Percentiles rank a stretch among this genome's conserved stretches.
phyloP scores from a whole-genome alignment of 1,140 invertebrate species.

The Goniozus legneri region DNA sequence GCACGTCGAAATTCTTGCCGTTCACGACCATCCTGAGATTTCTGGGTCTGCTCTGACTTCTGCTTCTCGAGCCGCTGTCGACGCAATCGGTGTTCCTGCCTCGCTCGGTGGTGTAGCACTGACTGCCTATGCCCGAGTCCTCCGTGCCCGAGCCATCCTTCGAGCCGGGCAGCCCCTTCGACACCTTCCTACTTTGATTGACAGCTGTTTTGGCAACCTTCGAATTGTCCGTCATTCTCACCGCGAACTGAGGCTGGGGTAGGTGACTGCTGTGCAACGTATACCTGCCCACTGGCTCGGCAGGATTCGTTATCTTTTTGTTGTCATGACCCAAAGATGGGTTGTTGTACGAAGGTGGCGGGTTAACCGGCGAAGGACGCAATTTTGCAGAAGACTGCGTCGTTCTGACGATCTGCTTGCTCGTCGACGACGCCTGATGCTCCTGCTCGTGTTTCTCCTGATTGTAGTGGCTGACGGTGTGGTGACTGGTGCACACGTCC shows the following conservation, averaged over 20 bases:
- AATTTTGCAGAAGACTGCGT: constrained; percentile 18
- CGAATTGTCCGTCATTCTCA: constrained; percentile 59
- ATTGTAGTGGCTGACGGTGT: constrained; percentile 36
- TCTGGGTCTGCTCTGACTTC: constrained; percentile 49
- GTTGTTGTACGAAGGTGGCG: constrained; percentile 19
- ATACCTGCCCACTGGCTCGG: constrained; percentile 57
- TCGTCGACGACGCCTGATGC: constrained; percentile 6
- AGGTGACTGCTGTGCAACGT: constrained; percentile 71
- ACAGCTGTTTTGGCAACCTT: constrained; percentile 72
- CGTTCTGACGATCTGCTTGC: constrained; percentile 17
- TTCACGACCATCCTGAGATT: constrained; percentile 59
- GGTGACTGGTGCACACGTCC: constrained; percentile 44
- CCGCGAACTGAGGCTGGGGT: constrained; percentile 68
- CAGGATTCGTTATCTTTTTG: constrained; percentile 26
- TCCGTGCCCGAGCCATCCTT: constrained; percentile 56
- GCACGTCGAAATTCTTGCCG: constrained; percentile 60
- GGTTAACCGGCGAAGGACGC: constrained; percentile 30
- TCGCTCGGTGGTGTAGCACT: constrained; percentile 44
- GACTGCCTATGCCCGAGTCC: constrained; percentile 64
- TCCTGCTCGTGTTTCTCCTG: constrained; percentile 31
- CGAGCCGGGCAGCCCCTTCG: constrained; percentile 40
- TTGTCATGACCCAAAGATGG: constrained; percentile 15
- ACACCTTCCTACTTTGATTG: constrained; percentile 58
- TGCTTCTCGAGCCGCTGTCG: constrained; percentile 31
- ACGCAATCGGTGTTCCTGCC: constrained; percentile 37